Conservation (phyloP, 2,797 vertebrate species). For the Cottoperca gobio region DNA sequence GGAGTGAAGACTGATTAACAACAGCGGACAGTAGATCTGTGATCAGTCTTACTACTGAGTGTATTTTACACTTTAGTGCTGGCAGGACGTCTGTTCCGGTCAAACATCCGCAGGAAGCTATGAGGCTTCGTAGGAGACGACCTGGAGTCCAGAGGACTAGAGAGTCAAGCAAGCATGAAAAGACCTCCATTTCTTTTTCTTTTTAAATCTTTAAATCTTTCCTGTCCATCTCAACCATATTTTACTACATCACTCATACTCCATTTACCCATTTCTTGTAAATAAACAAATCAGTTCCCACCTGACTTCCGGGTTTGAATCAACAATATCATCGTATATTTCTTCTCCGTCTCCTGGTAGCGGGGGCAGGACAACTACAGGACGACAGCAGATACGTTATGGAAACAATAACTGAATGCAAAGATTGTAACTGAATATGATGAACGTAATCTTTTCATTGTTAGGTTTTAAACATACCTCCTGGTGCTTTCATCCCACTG, state of each 20-base stretch:
- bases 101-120: slow-evolving; percentile 90
- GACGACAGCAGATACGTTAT: neutral
- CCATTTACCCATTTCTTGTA: neutral
- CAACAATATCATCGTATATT: slow-evolving; percentile 91
- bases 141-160: slow-evolving; percentile 82
- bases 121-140: slow-evolving; percentile 80
- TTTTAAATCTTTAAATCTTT: neutral
- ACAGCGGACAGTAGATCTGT: slow-evolving; percentile 71
- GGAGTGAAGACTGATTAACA: slow-evolving; percentile 65
- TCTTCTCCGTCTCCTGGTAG: slow-evolving; percentile 84
- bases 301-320: slow-evolving; percentile 82
- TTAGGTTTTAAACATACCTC: slow-evolving; percentile 82
- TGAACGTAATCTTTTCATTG: neutral
- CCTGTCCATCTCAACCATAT: neutral
- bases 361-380: slow-evolving; percentile 84
- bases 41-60: slow-evolving; percentile 90
- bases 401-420: neutral
- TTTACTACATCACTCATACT: neutral
- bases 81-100: slow-evolving; percentile 88
- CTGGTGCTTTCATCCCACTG: slow-evolving; percentile 79
- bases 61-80: slow-evolving; percentile 89
- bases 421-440: neutral
- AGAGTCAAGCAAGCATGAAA: slow-evolving; percentile 60
- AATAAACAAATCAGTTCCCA: slow-evolving; percentile 63
- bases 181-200: slow-evolving; percentile 31